A percentile compares a stretch with the other conserved stretches of the same genome.
Conservation (phyloP, 2,888 invertebrate species). For the Panzeria rudis region DNA sequence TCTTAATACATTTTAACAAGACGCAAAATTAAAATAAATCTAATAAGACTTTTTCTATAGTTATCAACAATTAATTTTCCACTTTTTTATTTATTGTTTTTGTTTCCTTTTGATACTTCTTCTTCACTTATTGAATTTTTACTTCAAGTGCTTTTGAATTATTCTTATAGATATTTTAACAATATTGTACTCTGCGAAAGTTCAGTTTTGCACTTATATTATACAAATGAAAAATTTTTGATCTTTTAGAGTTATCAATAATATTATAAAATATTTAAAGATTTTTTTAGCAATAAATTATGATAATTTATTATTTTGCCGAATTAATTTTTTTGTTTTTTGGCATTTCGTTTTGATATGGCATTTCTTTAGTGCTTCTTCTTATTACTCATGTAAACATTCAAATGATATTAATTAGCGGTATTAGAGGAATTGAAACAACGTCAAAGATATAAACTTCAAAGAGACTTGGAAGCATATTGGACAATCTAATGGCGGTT, state of each 20-base stretch:
- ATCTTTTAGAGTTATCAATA: not conserved
- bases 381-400: constrained; percentile 3
- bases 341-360: constrained; percentile 75
- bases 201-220: not conserved
- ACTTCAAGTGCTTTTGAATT: constrained; percentile 6
- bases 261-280: constrained; percentile 19
- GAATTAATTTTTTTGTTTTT: constrained; percentile 75
- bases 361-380: constrained; percentile 72
- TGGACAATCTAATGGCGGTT: not conserved
- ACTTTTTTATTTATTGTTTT: constrained; percentile 36
- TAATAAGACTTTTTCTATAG: constrained; percentile 12
- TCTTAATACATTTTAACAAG: constrained; percentile 46
- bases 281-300: constrained; percentile 40
- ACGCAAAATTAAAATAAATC: not conserved
- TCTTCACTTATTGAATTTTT: constrained; percentile 57
- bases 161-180: not conserved
- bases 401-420: constrained; percentile 16
- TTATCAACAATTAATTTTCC: constrained; percentile 34
- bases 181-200: constrained; percentile 2
- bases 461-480: no score
- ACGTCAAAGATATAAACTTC: no score
- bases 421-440: not conserved
- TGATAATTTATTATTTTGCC: constrained; percentile 75
- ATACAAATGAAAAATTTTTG: not conserved
- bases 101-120: constrained; percentile 13